Evolutionary conservation across 53 echinoderm and acorn worm species (phyloP).

Genomic region (Patiria pectinifera): DNA sequence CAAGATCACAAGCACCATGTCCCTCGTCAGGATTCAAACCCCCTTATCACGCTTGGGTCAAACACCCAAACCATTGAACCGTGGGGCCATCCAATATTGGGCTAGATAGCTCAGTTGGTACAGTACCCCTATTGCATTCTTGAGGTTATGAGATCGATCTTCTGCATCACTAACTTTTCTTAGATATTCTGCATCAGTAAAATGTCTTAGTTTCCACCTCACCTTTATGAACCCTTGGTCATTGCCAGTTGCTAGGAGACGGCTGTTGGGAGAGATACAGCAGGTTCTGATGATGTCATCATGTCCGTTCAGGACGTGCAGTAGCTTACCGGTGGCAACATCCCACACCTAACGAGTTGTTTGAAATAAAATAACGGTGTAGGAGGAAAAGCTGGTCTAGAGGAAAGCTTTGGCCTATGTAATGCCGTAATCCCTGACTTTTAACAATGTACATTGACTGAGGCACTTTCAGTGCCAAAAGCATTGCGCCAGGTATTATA

Average conservation of each 20-base stretch:
- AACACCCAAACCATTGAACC: too few relatives aligned
- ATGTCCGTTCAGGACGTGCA: slow-evolving; percentile 73
- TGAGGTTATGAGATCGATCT: neutral
- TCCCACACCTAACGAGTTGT: slow-evolving; percentile 73
- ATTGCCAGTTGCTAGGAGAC: slow-evolving; percentile 81
- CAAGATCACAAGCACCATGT: neutral
- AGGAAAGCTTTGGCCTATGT: too few relatives aligned
- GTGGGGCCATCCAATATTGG: neutral
- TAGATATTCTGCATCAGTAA: neutral
- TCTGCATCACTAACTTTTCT: too few relatives aligned
- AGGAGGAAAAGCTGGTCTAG: too few relatives aligned
- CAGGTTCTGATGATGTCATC: slow-evolving; percentile 81
- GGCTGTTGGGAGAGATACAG: slow-evolving; percentile 78
- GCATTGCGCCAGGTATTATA: too few relatives aligned
- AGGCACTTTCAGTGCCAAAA: too few relatives aligned
- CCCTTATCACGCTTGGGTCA: too few relatives aligned
- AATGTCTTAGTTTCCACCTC: neutral
- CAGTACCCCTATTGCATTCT: neutral
- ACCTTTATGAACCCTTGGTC: slow-evolving; percentile 84
- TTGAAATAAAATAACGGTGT: neutral
- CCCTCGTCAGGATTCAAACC: too few relatives aligned
- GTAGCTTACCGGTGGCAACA: slow-evolving; percentile 54
- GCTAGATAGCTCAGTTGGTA: neutral
- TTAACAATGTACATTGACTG: too few relatives aligned
- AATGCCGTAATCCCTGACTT: too few relatives aligned